Evolutionary conservation across 1,140 invertebrate species (phyloP).

Genomic region (Heliconius eleuchia): DNA sequence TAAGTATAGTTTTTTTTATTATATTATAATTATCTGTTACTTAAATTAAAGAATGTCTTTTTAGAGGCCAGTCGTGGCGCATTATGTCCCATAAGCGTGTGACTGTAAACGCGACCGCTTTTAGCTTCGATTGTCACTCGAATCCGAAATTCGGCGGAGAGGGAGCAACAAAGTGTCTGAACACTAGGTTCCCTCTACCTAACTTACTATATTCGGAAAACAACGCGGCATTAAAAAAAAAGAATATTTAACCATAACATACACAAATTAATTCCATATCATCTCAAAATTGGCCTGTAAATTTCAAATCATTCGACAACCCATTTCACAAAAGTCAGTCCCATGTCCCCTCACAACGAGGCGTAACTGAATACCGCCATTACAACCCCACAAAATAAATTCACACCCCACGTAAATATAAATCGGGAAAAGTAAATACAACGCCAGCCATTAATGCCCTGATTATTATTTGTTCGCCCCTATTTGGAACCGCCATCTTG

Average conservation of each 20-base stretch:
- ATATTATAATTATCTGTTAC: no score
- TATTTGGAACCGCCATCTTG: slow-evolving; percentile 66
- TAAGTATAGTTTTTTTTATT: no score
- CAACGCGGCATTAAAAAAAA: background rate
- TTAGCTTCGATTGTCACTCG: no score
- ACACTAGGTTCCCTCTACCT: no score
- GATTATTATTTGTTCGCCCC: slow-evolving; percentile 69
- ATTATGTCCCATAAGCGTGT: no score
- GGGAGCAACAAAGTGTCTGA: no score
- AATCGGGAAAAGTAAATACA: slow-evolving; percentile 79
- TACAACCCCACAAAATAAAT: slow-evolving; percentile 69
- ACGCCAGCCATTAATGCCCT: slow-evolving; percentile 73
- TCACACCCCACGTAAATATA: slow-evolving; percentile 68
- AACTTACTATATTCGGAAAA: no score
- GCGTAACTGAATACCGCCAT: slow-evolving; percentile 69
- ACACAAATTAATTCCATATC: slow-evolving; percentile 3
- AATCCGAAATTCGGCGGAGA: no score
- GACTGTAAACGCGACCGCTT: no score
- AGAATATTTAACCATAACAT: background rate
- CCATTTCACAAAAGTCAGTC: slow-evolving; percentile 36
- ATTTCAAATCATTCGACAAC: slow-evolving; percentile 34
- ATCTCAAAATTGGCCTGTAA: slow-evolving; percentile 31
- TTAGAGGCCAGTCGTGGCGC: no score
- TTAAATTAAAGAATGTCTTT: no score
- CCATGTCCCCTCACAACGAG: slow-evolving; percentile 65